Evolutionary conservation across 2,888 invertebrate species (phyloP).

Genomic region (Bombylius discolor): DNA sequence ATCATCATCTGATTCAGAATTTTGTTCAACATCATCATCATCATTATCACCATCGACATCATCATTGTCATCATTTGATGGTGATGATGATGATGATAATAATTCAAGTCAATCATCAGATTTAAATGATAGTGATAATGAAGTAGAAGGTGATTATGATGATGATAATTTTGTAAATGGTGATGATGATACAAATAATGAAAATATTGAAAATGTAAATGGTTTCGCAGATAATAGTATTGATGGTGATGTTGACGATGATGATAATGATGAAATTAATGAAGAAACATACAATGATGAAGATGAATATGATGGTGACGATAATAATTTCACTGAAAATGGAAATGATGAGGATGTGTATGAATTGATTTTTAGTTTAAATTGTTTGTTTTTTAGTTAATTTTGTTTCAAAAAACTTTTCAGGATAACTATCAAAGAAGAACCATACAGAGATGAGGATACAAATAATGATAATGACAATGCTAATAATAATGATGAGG

Average conservation of each 20-base stretch:
- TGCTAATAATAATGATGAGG: background rate
- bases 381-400: no score
- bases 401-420: no score
- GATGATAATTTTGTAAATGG: no score
- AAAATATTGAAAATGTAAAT: background rate
- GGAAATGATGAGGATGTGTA: background rate
- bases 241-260: background rate
- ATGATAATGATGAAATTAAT: background rate
- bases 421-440: constrained; percentile 3
- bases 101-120: background rate
- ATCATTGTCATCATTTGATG: background rate
- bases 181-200: background rate
- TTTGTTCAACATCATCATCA: no score
- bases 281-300: background rate
- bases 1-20: no score
- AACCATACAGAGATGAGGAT: background rate
- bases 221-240: background rate
- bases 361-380: background rate
- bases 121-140: background rate
- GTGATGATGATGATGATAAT: background rate
- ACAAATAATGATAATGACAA: background rate
- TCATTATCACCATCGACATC: background rate
- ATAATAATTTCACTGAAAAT: background rate
- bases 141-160: background rate
- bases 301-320: background rate